Base-by-base conservation (phyloP, 2,797 vertebrate species). In the Microhierax caerulescens region DNA sequence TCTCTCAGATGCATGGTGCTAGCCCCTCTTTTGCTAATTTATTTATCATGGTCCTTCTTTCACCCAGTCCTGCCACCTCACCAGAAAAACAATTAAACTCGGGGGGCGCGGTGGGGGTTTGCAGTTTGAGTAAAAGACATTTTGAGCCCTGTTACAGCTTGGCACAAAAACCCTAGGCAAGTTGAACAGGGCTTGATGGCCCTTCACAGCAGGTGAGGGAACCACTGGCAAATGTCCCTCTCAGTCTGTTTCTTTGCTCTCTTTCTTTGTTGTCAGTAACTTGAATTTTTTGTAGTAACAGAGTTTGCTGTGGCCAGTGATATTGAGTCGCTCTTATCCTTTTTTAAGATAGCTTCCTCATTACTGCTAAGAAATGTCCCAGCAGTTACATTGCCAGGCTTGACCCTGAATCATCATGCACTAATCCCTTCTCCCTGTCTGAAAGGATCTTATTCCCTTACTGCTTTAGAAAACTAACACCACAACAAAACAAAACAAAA, bases 61-160 rank as follows among this genome's bases (percentile, higher is more conserved):
- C 0, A 0, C 30, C 25, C 12, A 0, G 0, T 37, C 25, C 48
- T 79, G n/a, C 19, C 25, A 45, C 13, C 28, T 79, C 5, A 24
- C 5, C 32, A 53, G 39, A 41, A 89, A 61, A 74, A 75, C 70
- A 48, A 16, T 4, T 4, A 24, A 15, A 50, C 41, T 78, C 1
- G n/a, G n/a, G n/a, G n/a, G n/a, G n/a, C n/a, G n/a, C n/a, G n/a
- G n/a, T n/a, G n/a, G n/a, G n/a, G n/a, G n/a, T n/a, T n/a, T n/a
- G n/a, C n/a, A n/a, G 43, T 80, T 85, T n/a, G 45, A 80, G 25
- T 78, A 73, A 72, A 88, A 92, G 24, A 36, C 4, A 0, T 47
- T 81, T 72, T 3, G 17, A 1, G 13, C 8, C 14, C 19, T 88
- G 18, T 54, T 78, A 43, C 2, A 24, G 7, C 39, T 82, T 47